Conservation (phyloP, 2,888 invertebrate genomes). For the Lutraria lutraria region DNA sequence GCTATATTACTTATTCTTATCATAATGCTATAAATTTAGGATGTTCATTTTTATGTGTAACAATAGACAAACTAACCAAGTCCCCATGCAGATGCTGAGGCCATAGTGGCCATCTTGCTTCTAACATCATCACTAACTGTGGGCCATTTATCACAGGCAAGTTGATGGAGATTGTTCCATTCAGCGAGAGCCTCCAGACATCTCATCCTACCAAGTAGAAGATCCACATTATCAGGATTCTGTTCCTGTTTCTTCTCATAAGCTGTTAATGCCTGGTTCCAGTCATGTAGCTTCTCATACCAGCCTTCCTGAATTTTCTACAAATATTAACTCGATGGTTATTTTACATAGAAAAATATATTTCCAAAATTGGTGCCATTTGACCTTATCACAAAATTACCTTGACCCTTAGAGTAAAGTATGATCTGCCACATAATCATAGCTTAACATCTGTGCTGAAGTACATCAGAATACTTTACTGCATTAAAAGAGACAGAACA, state of each 20-base stretch:
- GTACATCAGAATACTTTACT: neutral
- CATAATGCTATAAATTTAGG: too few species aligned
- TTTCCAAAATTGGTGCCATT: too few species aligned
- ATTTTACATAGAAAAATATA: too few species aligned
- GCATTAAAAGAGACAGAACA: too few species aligned
- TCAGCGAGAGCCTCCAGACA: slow-evolving; percentile 98
- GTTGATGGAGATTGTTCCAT: slow-evolving; percentile 94
- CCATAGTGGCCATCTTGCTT: slow-evolving; percentile 93
- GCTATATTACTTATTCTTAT: too few species aligned
- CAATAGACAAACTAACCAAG: slow-evolving; percentile 88
- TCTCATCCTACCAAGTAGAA: slow-evolving; percentile 94
- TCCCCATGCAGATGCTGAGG: slow-evolving; percentile 97
- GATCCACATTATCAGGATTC: slow-evolving; percentile 81
- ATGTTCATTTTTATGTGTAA: too few species aligned
- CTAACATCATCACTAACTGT: slow-evolving; percentile 87
- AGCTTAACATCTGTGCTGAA: neutral
- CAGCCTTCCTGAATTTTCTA: slow-evolving; percentile 92
- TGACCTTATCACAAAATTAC: too few species aligned
- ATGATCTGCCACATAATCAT: neutral
- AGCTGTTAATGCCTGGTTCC: slow-evolving; percentile 97
- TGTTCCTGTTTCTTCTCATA: slow-evolving; percentile 92
- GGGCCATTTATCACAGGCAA: slow-evolving; percentile 93
- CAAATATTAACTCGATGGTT: neutral
- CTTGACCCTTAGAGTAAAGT: neutral
- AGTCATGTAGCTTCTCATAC: slow-evolving; percentile 99